Percentiles rank a stretch among this genome's conserved stretches.
Evolutionary conservation across 2,113 vertebrate genomes (phyloP).

Genomic region (Sprattus sprattus): DNA sequence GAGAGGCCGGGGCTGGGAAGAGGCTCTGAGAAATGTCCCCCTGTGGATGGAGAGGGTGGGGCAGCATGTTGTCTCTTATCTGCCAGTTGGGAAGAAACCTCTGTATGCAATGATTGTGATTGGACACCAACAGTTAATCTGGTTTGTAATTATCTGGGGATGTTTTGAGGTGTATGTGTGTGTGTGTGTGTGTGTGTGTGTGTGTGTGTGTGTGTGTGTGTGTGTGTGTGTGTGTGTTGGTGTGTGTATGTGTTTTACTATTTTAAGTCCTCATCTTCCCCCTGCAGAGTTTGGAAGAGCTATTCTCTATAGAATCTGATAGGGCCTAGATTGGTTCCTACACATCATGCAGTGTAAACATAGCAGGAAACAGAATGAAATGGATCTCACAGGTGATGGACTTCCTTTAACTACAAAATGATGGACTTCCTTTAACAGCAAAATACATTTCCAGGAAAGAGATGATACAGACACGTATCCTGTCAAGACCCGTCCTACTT

Average conservation of each 20-base stretch:
- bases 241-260: neutral
- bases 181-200: neutral
- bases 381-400: neutral
- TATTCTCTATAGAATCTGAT: neutral
- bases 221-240: constrained; percentile 6
- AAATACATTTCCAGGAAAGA: neutral
- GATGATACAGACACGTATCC: neutral
- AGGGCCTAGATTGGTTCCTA: neutral
- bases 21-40: no score
- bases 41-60: no score
- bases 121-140: no score
- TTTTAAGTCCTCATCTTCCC: neutral
- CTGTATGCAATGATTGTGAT: no score
- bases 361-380: neutral
- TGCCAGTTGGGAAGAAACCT: no score
- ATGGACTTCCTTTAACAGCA: no score
- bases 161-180: neutral
- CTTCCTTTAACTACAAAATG: neutral
- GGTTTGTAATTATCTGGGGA: no score
- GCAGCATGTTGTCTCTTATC: no score
- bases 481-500: neutral
- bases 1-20: no score
- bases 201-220: neutral
- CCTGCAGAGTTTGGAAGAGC: neutral
- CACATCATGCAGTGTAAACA: neutral